Percentiles rank a stretch among this genome's conserved stretches.
phyloP scores from a whole-genome alignment of 1,140 invertebrate species.

The Drosophila ercepeae region DNA sequence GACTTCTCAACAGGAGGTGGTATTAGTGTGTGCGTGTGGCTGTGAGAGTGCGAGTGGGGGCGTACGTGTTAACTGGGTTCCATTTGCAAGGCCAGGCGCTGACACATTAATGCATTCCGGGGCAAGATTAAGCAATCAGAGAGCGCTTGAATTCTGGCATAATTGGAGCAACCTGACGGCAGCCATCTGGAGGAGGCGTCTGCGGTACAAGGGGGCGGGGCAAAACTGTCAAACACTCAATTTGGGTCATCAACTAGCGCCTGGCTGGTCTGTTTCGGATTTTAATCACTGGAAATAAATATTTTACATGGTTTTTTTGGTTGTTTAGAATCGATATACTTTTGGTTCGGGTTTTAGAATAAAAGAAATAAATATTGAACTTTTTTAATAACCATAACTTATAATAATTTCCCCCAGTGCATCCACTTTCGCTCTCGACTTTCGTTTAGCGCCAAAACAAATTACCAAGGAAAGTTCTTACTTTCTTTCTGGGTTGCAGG shows the following conservation, averaged over 20 bases:
- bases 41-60: not conserved
- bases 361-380: no score
- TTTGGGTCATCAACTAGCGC: slow-evolving; percentile 47
- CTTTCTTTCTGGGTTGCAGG: slow-evolving; percentile 31
- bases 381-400: not conserved
- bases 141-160: slow-evolving; percentile 28
- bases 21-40: not conserved
- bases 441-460: slow-evolving; percentile 54
- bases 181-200: slow-evolving; percentile 6
- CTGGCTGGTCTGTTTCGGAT: slow-evolving; percentile 23
- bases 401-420: not conserved
- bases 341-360: no score
- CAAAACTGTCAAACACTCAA: slow-evolving; percentile 65
- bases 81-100: slow-evolving; percentile 29
- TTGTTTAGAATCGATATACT: no score
- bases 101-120: slow-evolving; percentile 77
- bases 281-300: not conserved
- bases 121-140: slow-evolving; percentile 75
- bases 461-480: slow-evolving; percentile 51
- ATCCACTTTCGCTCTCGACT: slow-evolving; percentile 21
- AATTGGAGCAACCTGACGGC: slow-evolving; percentile 42
- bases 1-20: not conserved
- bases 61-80: slow-evolving; percentile 38
- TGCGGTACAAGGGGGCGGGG: not conserved
- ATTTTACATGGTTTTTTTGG: no score